phyloP scores from a whole-genome alignment of 2,113 vertebrate species.

The Oxygymnocypris stewartii region DNA sequence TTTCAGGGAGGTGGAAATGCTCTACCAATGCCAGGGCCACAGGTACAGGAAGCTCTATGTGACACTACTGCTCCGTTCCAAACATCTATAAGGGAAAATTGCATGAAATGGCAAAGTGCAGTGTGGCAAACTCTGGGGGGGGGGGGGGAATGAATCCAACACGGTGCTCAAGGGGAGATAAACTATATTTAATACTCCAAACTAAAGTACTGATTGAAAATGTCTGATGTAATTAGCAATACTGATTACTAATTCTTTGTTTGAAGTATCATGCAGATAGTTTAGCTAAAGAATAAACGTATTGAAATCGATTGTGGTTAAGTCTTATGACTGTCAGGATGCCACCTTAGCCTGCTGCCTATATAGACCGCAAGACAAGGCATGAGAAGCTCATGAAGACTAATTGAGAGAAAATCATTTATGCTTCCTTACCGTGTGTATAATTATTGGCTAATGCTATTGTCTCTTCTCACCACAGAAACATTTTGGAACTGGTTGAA shows the following conservation, averaged over 20 bases:
- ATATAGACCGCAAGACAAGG: neutral
- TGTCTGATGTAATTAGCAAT: neutral
- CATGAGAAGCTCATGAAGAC: neutral
- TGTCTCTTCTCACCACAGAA: constrained; percentile 70
- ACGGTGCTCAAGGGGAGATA: neutral
- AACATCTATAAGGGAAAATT: neutral
- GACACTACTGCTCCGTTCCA: neutral
- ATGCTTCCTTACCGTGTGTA: neutral
- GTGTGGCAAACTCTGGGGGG: neutral
- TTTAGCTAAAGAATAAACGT: neutral
- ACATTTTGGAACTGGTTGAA: constrained; percentile 94
- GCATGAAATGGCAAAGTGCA: neutral
- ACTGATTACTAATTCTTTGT: neutral
- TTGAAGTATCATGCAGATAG: neutral
- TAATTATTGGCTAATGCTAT: neutral
- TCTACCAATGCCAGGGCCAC: constrained; percentile 98
- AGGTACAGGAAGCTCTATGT: constrained; percentile 73
- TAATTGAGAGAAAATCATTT: neutral
- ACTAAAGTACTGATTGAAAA: neutral
- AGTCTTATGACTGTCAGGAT: neutral
- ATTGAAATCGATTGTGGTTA: neutral
- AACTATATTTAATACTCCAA: neutral
- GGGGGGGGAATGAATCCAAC: neutral
- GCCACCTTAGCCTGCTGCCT: neutral
- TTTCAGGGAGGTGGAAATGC: constrained; percentile 97